phyloP scores from a whole-genome alignment of 2,113 vertebrate species.

The Callionymus lyra region DNA sequence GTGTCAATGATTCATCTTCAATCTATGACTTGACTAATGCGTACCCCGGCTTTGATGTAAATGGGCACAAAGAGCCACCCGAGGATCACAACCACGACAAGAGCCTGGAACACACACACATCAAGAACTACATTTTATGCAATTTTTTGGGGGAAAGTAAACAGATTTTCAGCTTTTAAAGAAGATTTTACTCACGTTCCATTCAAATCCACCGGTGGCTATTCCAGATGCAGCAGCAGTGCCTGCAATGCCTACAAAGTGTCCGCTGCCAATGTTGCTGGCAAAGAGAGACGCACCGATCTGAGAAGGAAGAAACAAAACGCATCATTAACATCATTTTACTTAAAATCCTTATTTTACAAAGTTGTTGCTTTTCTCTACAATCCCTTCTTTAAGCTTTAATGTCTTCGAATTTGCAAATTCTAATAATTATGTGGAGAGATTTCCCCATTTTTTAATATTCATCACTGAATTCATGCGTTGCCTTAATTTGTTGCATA shows the following conservation, averaged over 20 bases:
- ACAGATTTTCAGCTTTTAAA: not conserved
- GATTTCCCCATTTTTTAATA: too few relatives aligned
- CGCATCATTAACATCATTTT: not conserved
- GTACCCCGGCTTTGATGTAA: conserved; percentile 92
- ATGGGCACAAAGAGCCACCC: conserved; percentile 96
- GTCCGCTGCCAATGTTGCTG: conserved; percentile 92
- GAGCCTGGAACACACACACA: conserved; percentile 68
- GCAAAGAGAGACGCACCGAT: conserved; percentile 94
- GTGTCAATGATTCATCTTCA: not conserved
- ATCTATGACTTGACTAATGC: conserved; percentile 15
- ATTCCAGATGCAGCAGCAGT: conserved; percentile 79
- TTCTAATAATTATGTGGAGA: not conserved
- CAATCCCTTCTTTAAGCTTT: too few relatives aligned
- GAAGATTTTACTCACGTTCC: conserved; percentile 77
- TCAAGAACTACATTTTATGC: not conserved
- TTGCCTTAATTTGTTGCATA: too few relatives aligned
- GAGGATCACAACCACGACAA: conserved; percentile 78
- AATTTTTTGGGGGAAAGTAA: not conserved
- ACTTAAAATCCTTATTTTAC: too few relatives aligned
- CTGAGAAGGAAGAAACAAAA: conserved; percentile 46
- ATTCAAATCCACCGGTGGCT: conserved; percentile 83
- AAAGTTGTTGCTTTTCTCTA: too few relatives aligned
- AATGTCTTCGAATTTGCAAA: too few relatives aligned
- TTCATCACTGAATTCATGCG: too few relatives aligned
- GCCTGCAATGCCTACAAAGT: conserved; percentile 90